A percentile compares a stretch with the other conserved stretches of the same genome.
These are phyloP conservation scores for Pungitius pungitius DNA, from an alignment of 2,113 vertebrate species.

Conservation along the genomic window DNA sequence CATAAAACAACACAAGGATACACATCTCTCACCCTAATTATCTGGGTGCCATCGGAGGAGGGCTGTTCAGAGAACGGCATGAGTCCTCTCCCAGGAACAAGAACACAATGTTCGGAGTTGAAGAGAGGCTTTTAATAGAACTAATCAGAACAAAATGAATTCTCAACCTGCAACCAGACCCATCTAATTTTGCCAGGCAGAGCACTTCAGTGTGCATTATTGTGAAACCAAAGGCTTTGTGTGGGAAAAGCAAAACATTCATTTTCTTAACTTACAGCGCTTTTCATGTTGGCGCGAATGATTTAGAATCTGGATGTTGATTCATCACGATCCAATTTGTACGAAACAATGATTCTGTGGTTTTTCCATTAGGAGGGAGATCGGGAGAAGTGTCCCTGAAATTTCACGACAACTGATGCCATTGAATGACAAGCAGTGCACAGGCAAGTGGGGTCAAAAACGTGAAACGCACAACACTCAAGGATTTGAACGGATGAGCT, in stretches of 20 bases:
- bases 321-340: conserved; percentile 15
- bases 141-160: conserved; percentile 37
- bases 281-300: neutral
- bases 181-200: conserved; percentile 25
- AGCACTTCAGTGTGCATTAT: conserved; percentile 35
- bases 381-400: neutral
- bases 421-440: conserved; percentile 1
- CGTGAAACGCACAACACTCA: neutral
- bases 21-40: conserved; percentile 7
- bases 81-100: conserved; percentile 4
- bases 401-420: neutral
- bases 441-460: neutral
- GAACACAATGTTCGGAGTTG: conserved; percentile 43
- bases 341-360: conserved; percentile 11
- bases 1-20: conserved; percentile 11
- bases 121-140: conserved; percentile 20
- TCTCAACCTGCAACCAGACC: conserved; percentile 12
- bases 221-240: conserved; percentile 39
- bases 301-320: conserved; percentile 5
- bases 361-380: neutral
- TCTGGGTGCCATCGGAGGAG: neutral
- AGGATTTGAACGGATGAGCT: neutral
- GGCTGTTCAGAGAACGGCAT: neutral
- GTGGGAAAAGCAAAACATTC: conserved; percentile 42
- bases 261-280: conserved; percentile 14